A percentile compares a stretch with the other conserved stretches of the same genome.
These are phyloP conservation scores for Drosophila anomelani DNA, from an alignment of 2,888 invertebrate genomes.

Conservation along the genomic window DNA sequence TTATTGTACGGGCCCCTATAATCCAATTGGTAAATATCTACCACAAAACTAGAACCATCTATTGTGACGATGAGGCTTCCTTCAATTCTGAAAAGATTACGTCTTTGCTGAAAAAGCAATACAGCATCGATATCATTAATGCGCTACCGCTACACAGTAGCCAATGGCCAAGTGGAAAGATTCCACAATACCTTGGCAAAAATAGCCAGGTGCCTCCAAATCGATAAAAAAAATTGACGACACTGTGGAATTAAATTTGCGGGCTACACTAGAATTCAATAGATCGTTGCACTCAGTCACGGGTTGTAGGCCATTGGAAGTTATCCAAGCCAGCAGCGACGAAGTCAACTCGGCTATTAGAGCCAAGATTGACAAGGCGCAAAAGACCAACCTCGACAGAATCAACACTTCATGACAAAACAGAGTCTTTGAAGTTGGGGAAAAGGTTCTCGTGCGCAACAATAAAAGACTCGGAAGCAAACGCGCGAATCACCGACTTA, in stretches of 20 bases:
- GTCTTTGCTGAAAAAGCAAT: background rate
- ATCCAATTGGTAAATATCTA: background rate
- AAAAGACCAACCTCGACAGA: no score
- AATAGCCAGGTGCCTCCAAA: constrained; percentile 3
- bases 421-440: constrained; percentile 3
- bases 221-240: constrained; percentile 1
- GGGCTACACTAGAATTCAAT: constrained; percentile 1
- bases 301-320: background rate
- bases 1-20: background rate
- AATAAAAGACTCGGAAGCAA: constrained; percentile 6
- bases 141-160: background rate
- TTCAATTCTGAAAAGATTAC: constrained; percentile 5
- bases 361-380: background rate
- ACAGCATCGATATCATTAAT: constrained; percentile 1
- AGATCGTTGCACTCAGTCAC: constrained; percentile 2
- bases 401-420: background rate
- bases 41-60: background rate
- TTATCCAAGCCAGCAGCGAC: background rate
- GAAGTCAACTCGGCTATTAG: background rate
- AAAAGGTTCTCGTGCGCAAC: background rate
- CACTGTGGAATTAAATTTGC: constrained; percentile 10
- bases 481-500: no score
- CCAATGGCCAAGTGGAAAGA: background rate
- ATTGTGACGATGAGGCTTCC: background rate
- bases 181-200: background rate